Percentiles rank a stretch among this genome's conserved stretches.
Conservation (phyloP, 2,797 vertebrate genomes). For the Pagetopsis macropterus region DNA sequence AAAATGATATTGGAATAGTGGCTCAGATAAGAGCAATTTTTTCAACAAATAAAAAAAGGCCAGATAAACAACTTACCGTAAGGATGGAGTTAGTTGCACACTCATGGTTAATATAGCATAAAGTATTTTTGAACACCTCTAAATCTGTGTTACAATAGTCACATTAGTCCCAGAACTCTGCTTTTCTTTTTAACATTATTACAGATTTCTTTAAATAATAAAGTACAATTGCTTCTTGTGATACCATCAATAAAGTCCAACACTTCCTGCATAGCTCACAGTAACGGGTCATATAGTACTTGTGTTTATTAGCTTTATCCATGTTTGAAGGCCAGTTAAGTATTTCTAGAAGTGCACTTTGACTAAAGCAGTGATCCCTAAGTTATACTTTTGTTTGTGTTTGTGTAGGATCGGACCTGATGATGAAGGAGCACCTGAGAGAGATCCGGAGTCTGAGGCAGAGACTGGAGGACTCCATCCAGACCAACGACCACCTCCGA, state of each 20-base stretch:
- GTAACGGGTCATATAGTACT: background rate
- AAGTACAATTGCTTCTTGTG: background rate
- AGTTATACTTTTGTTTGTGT: background rate
- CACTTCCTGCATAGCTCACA: background rate
- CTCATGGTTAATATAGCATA: background rate
- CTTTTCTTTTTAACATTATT: background rate
- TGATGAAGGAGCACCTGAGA: constrained; percentile 90
- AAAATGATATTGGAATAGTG: too few relatives aligned
- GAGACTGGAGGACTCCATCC: constrained; percentile 92
- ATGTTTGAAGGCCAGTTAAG: background rate
- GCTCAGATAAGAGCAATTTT: background rate
- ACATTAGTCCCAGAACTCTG: background rate
- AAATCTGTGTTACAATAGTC: background rate
- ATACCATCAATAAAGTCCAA: background rate
- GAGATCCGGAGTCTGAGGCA: constrained; percentile 90
- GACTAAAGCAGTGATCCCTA: background rate
- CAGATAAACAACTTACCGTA: background rate
- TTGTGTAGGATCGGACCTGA: constrained; percentile 84
- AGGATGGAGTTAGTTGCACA: background rate
- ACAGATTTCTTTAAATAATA: background rate
- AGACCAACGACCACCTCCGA: constrained; percentile 89
- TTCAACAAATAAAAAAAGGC: background rate
- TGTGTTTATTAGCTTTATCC: background rate
- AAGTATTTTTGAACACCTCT: background rate
- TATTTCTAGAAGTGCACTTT: background rate